Base-by-base conservation (phyloP, 2,113 vertebrate genomes). In the Corydoras maculifer region DNA sequence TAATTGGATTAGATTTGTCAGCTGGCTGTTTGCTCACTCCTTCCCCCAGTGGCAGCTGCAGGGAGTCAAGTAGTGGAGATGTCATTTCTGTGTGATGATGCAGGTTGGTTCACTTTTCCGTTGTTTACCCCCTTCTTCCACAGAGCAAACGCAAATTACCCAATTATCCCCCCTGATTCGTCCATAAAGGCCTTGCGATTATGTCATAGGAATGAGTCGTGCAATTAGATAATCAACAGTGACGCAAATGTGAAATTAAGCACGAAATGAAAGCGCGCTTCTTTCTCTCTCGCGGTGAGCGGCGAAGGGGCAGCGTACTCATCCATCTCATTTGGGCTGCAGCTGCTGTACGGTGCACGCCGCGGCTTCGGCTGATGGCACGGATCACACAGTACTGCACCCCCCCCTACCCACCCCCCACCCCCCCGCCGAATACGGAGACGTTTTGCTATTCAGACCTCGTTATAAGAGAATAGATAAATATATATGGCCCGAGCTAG, bases 181-280 rank as follows among this genome's bases (percentile, higher is more conserved):
- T 84, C 84, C 82, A 78, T 77, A 25, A 3, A 80, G 79, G 80
- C 82, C 82, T 84, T 79, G 84, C 69, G 84, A 12, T 84, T 86
- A 84, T 83, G 82, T 84, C 72, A 75, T 31, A 83, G 82, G 81
- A 70, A 69, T 54, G 49, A 65, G 66, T 12, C 80, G 75, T 81
- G 78, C 63, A 77, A 73, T 83, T 77, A 85, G 84, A 82, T 87
- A 86, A 87, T 85, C 83, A 80, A 80, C 75, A 81, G 72, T 82
- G 81, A 84, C 81, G 86, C 80, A 83, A 81, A 84, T 82, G 81
- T 82, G 82, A 84, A 86, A 86, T 86, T 87, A 87, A 43, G 35
- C 35, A 53, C 9, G 51, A 53, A 53, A 53, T 53, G 9, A 53
- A 53, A 12, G 13, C 9, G 10, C 9, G 13, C 51, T 9, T 10